Evolutionary conservation across 2,797 vertebrate species (phyloP).

Genomic region (Enteromius treurensis): DNA sequence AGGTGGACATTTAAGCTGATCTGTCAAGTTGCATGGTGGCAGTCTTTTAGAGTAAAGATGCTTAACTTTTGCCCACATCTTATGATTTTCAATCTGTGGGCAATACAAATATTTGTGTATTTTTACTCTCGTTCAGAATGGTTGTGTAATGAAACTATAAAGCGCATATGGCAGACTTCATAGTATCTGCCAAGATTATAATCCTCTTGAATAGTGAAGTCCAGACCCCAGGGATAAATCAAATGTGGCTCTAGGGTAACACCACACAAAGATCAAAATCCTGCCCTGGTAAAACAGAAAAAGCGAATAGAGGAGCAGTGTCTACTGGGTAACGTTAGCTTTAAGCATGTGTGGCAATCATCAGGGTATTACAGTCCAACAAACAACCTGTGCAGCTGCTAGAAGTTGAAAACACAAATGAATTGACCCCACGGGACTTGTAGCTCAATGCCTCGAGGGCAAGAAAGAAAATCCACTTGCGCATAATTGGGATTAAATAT

Average conservation of each 20-base stretch:
- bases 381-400: constrained; percentile 34
- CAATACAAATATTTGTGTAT: constrained; percentile 30
- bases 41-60: constrained; percentile 31
- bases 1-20: background rate
- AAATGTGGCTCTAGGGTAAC: constrained; percentile 29
- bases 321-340: background rate
- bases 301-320: background rate
- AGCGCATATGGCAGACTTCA: constrained; percentile 24
- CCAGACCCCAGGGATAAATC: constrained; percentile 32
- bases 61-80: constrained; percentile 49
- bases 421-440: constrained; percentile 8
- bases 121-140: constrained; percentile 2
- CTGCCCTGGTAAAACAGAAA: background rate
- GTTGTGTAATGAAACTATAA: constrained; percentile 48
- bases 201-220: constrained; percentile 47
- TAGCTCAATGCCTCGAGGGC: constrained; percentile 35
- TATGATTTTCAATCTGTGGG: constrained; percentile 1
- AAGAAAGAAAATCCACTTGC: constrained; percentile 37
- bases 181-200: constrained; percentile 28
- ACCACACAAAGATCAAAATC: background rate
- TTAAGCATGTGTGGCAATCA: constrained; percentile 23
- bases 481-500: constrained; percentile 51
- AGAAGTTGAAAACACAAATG: constrained; percentile 31
- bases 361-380: constrained; percentile 12
- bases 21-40: background rate